Percentiles rank a stretch among this genome's conserved stretches.
Conservation (phyloP, 2,797 vertebrate species). For the Tinamus major region DNA sequence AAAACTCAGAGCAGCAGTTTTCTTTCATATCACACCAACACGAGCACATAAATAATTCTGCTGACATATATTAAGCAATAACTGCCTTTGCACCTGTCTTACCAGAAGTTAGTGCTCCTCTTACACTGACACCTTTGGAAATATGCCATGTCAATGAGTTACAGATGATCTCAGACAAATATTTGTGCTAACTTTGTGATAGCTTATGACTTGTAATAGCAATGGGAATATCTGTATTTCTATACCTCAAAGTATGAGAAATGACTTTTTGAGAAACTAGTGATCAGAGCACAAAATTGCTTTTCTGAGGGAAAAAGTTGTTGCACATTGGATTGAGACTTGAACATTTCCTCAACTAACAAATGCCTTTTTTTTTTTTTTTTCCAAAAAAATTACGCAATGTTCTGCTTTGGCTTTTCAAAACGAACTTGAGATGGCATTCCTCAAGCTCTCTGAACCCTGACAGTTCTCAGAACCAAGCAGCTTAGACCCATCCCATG, state of each 20-base stretch:
- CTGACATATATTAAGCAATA: background rate
- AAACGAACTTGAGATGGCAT: constrained; percentile 15
- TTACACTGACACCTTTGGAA: background rate
- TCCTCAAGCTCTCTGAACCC: background rate
- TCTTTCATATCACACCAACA: background rate
- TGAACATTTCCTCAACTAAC: background rate
- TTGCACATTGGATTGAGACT: background rate
- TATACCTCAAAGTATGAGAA: background rate
- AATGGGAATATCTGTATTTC: background rate
- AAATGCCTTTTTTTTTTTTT: background rate
- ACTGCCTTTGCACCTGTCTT: background rate
- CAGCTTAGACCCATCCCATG: background rate
- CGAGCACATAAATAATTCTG: background rate
- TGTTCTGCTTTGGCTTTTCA: constrained; percentile 29
- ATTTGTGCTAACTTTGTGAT: background rate
- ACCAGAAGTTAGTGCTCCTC: background rate
- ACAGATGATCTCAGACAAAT: background rate
- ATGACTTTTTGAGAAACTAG: background rate
- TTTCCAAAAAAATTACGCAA: constrained; percentile 12
- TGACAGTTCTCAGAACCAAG: background rate
- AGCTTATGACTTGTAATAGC: background rate
- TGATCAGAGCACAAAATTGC: background rate
- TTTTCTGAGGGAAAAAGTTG: background rate
- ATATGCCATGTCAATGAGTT: background rate
- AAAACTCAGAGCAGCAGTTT: background rate